Evolutionary conservation across 2,888 invertebrate species (phyloP).

Genomic region (Oegoconia quadripuncta): DNA sequence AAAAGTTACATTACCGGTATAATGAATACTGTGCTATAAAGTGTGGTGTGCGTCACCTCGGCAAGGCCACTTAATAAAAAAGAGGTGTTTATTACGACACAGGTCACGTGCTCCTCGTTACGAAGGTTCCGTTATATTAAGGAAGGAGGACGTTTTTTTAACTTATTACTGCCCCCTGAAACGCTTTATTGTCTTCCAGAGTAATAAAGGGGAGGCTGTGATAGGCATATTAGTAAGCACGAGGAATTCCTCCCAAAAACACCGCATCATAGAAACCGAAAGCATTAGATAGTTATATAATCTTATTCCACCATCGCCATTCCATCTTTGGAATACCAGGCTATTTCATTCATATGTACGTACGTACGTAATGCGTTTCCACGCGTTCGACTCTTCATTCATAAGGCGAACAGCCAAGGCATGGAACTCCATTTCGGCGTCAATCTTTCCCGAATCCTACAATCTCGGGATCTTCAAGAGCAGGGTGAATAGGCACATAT

Average conservation of each 20-base stretch:
- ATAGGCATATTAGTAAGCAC: conserved; percentile 16
- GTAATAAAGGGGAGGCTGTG: conserved; percentile 32
- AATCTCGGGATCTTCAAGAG: no score
- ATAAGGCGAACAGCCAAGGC: no score
- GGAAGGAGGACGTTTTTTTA: conserved; percentile 51
- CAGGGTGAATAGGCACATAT: no score
- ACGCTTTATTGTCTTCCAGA: conserved; percentile 53
- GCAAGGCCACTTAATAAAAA: conserved; percentile 21
- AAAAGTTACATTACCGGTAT: neutral
- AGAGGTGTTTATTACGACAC: conserved; percentile 46
- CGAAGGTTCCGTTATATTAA: conserved; percentile 61
- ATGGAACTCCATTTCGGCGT: no score
- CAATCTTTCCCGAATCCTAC: no score
- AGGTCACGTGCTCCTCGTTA: conserved; percentile 61
- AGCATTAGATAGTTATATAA: no score
- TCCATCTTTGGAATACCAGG: no score
- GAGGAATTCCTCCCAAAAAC: conserved; percentile 1
- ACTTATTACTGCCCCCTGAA: conserved; percentile 57
- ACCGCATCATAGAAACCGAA: neutral
- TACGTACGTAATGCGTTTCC: no score
- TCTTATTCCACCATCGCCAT: no score
- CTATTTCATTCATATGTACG: no score
- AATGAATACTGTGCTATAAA: neutral
- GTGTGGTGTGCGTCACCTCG: conserved; percentile 3
- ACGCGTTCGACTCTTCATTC: no score